phyloP scores from a whole-genome alignment of 2,113 vertebrate genomes.

The Pelvicachromis taeniatus region DNA sequence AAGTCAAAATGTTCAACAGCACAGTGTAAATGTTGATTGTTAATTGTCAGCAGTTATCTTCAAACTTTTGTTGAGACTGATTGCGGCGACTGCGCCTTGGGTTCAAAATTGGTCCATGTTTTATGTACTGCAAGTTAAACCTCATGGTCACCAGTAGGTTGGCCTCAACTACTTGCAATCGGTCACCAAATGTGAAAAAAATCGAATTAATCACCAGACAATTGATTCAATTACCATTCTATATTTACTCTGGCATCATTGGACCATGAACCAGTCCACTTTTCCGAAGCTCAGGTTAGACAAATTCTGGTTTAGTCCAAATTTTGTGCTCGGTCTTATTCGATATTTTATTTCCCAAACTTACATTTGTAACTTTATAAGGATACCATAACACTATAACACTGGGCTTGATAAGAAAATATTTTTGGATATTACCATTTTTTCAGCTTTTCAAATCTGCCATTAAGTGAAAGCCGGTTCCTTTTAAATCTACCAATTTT shows the following conservation, averaged over 20 bases:
- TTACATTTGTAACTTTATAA: background rate
- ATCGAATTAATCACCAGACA: rapidly evolving
- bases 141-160: background rate
- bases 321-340: background rate
- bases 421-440: background rate
- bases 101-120: background rate
- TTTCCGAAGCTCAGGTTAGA: background rate
- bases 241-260: background rate
- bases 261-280: background rate
- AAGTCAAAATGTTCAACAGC: background rate
- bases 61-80: background rate
- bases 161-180: background rate
- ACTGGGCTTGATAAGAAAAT: background rate
- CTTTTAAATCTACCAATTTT: background rate
- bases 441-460: background rate
- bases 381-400: background rate
- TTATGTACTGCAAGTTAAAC: background rate
- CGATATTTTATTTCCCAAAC: background rate
- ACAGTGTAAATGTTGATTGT: background rate
- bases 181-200: background rate
- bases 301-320: background rate
- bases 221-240: background rate
- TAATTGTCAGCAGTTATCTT: background rate
- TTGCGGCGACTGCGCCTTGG: background rate
- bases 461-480: background rate